These are phyloP conservation scores for Argentina silus DNA, from an alignment of 2,797 vertebrate species.

Conservation along the genomic window DNA sequence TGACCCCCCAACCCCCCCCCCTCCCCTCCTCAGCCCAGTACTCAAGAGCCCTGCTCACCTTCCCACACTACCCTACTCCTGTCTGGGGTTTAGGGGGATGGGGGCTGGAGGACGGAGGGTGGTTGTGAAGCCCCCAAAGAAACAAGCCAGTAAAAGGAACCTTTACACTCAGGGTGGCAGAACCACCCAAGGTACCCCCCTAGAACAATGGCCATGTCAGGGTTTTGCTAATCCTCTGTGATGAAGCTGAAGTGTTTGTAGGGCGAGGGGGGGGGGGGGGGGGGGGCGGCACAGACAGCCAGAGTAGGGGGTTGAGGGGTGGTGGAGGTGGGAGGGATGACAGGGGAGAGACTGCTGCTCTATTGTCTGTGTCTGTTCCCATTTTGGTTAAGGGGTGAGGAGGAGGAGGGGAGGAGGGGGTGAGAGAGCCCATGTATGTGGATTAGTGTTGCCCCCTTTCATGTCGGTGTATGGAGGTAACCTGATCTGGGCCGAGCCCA, in stretches of 20 bases:
- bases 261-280: too few relatives aligned
- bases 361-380: constrained; percentile 75
- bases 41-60: background rate
- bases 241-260: constrained; percentile 62
- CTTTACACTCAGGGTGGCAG: constrained; percentile 58
- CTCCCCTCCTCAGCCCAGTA: constrained; percentile 41
- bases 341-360: constrained; percentile 47
- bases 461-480: constrained; percentile 87
- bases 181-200: constrained; percentile 55
- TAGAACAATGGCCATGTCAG: constrained; percentile 73
- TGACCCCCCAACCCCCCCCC: constrained; percentile 51
- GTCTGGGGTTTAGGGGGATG: constrained; percentile 24
- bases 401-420: constrained; percentile 38
- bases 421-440: constrained; percentile 78
- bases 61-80: constrained; percentile 18
- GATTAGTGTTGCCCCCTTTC: constrained; percentile 85
- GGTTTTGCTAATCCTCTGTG: constrained; percentile 76
- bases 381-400: constrained; percentile 56
- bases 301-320: background rate
- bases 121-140: constrained; percentile 60
- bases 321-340: background rate
- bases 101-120: constrained; percentile 42
- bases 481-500: constrained; percentile 82
- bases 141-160: constrained; percentile 56
- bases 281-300: background rate